Evolutionary conservation across 2,797 vertebrate genomes (phyloP).

Genomic region (Muscicapa comitata): DNA sequence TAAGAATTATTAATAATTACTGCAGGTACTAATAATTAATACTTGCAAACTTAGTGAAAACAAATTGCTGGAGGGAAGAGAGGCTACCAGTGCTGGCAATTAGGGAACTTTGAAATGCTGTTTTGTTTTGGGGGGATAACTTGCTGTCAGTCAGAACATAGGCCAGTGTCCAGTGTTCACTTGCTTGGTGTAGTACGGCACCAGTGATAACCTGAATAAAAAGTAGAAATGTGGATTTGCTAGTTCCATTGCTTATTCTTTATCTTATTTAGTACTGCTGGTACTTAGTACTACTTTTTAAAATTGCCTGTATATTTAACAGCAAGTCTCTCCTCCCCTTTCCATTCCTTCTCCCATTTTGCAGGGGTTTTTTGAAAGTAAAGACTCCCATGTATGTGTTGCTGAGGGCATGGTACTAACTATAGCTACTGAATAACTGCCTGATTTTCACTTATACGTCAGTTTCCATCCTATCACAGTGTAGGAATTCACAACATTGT

Average conservation of each 20-base stretch:
- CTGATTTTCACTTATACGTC: neutral
- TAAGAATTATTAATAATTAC: neutral
- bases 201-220: neutral
- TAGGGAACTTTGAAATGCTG: neutral
- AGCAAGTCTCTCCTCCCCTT: neutral
- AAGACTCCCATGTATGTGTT: neutral
- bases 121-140: neutral
- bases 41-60: neutral
- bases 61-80: neutral
- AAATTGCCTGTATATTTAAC: neutral
- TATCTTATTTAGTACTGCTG: neutral
- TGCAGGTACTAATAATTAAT: neutral
- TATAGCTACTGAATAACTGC: neutral
- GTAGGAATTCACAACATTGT: neutral
- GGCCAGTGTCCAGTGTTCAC: neutral
- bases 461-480: neutral
- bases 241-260: neutral
- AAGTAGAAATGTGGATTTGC: neutral
- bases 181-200: neutral
- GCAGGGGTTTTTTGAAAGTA: neutral
- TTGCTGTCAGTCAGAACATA: neutral
- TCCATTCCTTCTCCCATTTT: fast-evolving
- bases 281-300: neutral
- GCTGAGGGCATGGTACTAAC: neutral
- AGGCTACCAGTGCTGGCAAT: neutral